Evolutionary conservation across 2,888 invertebrate genomes (phyloP).

Genomic region (Lepidochitona cinerea): DNA sequence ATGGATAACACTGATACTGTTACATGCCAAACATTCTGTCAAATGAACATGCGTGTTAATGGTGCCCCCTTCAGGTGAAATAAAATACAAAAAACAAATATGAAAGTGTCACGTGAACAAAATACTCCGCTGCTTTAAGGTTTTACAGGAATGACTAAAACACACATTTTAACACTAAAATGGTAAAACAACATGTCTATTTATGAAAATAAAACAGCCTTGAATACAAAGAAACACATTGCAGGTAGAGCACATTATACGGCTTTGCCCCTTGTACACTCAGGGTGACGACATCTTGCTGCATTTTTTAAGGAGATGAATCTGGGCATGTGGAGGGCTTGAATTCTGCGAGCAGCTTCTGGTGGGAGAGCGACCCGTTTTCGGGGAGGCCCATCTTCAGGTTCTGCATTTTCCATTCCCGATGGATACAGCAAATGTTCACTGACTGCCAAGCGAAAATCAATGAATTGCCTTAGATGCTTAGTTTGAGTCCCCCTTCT

Average conservation of each 20-base stretch:
- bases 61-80: not conserved
- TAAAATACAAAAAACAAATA: not conserved
- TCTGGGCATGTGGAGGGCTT: not conserved
- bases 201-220: not conserved
- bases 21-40: not conserved
- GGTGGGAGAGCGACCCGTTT: not conserved
- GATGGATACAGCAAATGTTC: not conserved
- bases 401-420: not conserved
- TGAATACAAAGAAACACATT: not conserved
- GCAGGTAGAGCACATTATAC: not conserved
- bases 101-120: not conserved
- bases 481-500: not conserved
- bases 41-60: not conserved
- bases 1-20: not conserved
- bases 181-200: not conserved
- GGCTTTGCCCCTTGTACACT: not conserved
- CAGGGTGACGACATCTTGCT: not conserved
- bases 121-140: not conserved
- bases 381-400: not conserved
- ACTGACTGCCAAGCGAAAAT: not conserved
- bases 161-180: not conserved
- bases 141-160: not conserved
- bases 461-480: not conserved
- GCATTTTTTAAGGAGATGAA: not conserved
- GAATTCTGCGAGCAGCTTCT: not conserved